These are phyloP conservation scores for Macaria notata DNA, from an alignment of 2,888 invertebrate genomes.

Conservation along the genomic window DNA sequence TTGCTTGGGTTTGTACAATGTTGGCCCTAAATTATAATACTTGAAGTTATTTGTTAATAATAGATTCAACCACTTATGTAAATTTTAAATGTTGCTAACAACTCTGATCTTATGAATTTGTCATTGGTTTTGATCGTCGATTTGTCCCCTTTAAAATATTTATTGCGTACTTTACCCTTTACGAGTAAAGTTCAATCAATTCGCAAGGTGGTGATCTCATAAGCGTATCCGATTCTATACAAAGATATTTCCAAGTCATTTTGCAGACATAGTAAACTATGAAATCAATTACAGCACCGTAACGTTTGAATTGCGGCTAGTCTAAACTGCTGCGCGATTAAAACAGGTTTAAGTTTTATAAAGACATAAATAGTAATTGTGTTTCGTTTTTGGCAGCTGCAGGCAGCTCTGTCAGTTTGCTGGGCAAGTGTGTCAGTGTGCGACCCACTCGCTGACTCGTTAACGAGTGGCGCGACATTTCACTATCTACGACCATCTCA, in stretches of 20 bases:
- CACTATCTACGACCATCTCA: constrained; percentile 58
- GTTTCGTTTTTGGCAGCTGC: constrained; percentile 52
- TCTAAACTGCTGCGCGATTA: constrained; percentile 12
- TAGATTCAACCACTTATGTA: too few species aligned
- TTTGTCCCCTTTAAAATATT: too few species aligned
- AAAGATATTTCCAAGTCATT: not conserved
- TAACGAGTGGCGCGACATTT: constrained; percentile 56
- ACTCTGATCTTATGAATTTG: too few species aligned
- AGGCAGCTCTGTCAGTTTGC: constrained; percentile 59
- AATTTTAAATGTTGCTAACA: too few species aligned
- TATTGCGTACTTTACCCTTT: constrained; percentile 1
- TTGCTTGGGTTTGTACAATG: constrained; percentile 7
- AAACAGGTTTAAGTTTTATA: constrained; percentile 28
- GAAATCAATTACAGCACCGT: constrained; percentile 9
- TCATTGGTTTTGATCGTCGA: too few species aligned
- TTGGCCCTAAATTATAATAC: too few species aligned
- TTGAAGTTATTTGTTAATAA: too few species aligned
- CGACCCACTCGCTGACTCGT: constrained; percentile 68
- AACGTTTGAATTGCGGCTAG: constrained; percentile 6
- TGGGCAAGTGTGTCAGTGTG: constrained; percentile 66
- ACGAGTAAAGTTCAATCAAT: not conserved
- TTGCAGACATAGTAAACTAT: not conserved
- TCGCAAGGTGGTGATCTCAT: constrained; percentile 2
- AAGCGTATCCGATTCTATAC: not conserved
- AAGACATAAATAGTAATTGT: constrained; percentile 35